Evolutionary conservation across 2,113 vertebrate species (phyloP).

Genomic region (Bucco capensis): DNA sequence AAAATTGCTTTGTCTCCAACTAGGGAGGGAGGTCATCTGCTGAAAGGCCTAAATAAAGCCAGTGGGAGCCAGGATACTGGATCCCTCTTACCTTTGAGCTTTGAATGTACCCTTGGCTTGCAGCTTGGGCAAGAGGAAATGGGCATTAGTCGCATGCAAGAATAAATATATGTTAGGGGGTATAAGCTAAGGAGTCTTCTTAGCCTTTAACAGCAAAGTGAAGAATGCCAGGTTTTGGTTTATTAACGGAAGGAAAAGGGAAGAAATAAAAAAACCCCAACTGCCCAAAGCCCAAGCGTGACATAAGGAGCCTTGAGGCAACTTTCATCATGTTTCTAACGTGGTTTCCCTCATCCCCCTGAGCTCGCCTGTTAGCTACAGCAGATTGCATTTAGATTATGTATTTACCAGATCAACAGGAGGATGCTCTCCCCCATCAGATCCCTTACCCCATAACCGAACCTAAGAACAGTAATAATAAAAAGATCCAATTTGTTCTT

Average conservation of each 20-base stretch:
- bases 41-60: not conserved
- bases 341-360: constrained; percentile 24
- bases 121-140: not conserved
- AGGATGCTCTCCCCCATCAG: not conserved
- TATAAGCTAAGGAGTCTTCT: not conserved
- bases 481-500: not conserved
- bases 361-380: not conserved
- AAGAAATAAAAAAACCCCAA: not conserved
- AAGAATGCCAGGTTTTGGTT: not conserved
- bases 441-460: not conserved
- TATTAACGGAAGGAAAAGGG: constrained; percentile 1
- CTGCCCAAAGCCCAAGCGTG: constrained; percentile 6
- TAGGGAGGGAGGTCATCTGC: not conserved
- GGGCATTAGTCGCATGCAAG: fast-evolving
- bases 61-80: not conserved
- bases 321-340: constrained; percentile 41
- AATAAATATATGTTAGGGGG: not conserved
- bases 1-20: not conserved
- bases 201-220: not conserved
- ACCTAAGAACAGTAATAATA: not conserved
- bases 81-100: not conserved
- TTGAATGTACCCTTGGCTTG: not conserved
- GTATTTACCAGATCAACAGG: constrained; percentile 49
- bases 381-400: constrained; percentile 47
- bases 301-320: constrained; percentile 50